Base-by-base conservation (phyloP, 2,113 vertebrate species). In the Rhea pennata region DNA sequence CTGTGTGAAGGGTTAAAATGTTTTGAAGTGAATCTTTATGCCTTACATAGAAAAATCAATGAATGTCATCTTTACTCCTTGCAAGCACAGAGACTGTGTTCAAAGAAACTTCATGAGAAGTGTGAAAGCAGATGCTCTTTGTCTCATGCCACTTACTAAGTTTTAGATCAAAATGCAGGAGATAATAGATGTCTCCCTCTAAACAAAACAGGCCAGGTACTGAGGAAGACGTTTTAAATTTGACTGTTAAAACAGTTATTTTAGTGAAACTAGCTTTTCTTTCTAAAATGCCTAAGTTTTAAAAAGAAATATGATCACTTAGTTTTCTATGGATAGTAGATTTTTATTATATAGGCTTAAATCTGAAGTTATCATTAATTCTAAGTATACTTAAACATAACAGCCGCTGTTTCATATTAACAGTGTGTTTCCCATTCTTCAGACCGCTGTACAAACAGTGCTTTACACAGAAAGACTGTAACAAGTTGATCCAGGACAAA, bases 111-210 rank as follows among this genome's bases (percentile, higher is more conserved):
- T 87, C 59, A 51, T 0, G 2, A 89, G 51, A 87, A 86, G 39
- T 65, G 48, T 86, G 84, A 94, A 93, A 56, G 51, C n/a, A 90
- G 51, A 80, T 64, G 50, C 22, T 77, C 59, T 85, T 90, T 74
- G 36, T 93, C 87, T 82, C 80, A 78, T 76, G 61, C 23, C 51
- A 72, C 51, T 92, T 90, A 71, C 36, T 83, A 91, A 73, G 72
- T 71, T 95, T 89, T 74, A 71, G 42, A 78, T 80, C 42, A 94
- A 96, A 96, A 95, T 80, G 6, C 33, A 88, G 7, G 39, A 91
- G 46, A 80, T 39, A 90, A 54, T 87, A 54, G 31, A 46, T 39
- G 15, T 59, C 36, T 87, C 15, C 46, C 1, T 2, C 40, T 59
- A 92, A 91, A 87, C 50, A 91, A 90, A 95, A 88, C 12, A 66